These are phyloP conservation scores for Dugesia japonica DNA, from an alignment of 2,888 invertebrate genomes.

Conservation along the genomic window DNA sequence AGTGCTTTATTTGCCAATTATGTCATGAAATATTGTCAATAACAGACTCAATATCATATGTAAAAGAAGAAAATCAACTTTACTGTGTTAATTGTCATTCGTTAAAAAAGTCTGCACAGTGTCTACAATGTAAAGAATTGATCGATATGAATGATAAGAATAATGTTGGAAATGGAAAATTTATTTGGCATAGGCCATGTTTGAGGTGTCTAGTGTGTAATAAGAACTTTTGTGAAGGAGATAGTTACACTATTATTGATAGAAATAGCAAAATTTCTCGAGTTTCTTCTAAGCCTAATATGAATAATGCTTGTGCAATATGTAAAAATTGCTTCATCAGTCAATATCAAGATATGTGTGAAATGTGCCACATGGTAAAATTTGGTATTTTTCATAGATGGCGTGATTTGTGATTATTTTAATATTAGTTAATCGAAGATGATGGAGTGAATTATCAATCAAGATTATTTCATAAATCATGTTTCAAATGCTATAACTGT, in stretches of 20 bases:
- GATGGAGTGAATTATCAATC: background rate
- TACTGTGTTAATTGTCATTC: background rate
- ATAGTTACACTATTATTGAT: background rate
- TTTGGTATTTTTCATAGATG: background rate
- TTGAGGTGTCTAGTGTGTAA: background rate
- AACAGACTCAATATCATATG: background rate
- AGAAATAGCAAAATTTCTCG: background rate
- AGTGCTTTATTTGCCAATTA: background rate
- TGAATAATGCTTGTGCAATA: background rate
- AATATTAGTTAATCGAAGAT: background rate
- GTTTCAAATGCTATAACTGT: constrained; percentile 1
- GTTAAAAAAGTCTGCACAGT: background rate
- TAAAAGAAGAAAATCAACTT: background rate
- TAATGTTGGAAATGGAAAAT: background rate
- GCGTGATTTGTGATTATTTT: background rate
- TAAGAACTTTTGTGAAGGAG: background rate
- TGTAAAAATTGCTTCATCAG: background rate
- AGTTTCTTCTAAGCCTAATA: background rate
- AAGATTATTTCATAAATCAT: constrained; percentile 7
- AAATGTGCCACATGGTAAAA: background rate
- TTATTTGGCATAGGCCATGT: background rate
- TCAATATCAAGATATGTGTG: background rate
- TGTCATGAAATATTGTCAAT: background rate
- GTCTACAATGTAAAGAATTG: background rate
- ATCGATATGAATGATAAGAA: background rate